Percentiles rank a stretch among this genome's conserved stretches.
Evolutionary conservation across 2,888 invertebrate genomes (phyloP).

Genomic region (Augochlorella aurata): DNA sequence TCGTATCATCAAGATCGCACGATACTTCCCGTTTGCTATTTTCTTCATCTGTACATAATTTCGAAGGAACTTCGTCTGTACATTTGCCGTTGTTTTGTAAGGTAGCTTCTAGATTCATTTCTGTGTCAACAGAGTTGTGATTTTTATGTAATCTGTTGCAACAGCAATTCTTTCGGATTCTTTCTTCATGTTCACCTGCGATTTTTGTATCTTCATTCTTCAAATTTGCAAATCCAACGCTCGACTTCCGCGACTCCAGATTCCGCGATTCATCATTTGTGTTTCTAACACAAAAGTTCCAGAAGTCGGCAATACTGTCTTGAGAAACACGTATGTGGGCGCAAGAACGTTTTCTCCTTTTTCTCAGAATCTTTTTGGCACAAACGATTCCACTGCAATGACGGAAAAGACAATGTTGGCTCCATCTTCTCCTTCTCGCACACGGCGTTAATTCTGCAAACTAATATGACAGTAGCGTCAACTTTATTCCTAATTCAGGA

Average conservation of each 20-base stretch:
- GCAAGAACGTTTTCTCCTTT: conserved; percentile 19
- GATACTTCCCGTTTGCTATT: not conserved
- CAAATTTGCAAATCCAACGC: not conserved
- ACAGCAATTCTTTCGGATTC: not conserved
- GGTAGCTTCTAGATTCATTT: not conserved
- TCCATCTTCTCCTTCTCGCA: conserved; percentile 28
- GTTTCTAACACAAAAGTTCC: conserved; percentile 24
- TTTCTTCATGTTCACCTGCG: not conserved
- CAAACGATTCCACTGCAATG: conserved; percentile 48
- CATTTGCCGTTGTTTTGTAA: not conserved
- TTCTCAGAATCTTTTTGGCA: conserved; percentile 27
- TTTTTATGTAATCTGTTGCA: not conserved
- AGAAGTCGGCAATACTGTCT: conserved; percentile 16
- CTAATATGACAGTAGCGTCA: conserved; percentile 12
- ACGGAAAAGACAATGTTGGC: conserved; percentile 36
- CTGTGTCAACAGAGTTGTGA: not conserved
- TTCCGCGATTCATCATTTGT: not conserved
- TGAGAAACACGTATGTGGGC: conserved; percentile 37
- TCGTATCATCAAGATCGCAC: not conserved
- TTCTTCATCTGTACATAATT: not conserved
- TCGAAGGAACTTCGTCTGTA: not conserved
- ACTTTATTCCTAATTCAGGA: not conserved
- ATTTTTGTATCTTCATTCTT: not conserved
- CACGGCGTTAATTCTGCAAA: conserved; percentile 21
- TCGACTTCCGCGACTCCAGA: not conserved